phyloP scores from a whole-genome alignment of 2,113 vertebrate genomes.

The Marmota flaviventris region DNA sequence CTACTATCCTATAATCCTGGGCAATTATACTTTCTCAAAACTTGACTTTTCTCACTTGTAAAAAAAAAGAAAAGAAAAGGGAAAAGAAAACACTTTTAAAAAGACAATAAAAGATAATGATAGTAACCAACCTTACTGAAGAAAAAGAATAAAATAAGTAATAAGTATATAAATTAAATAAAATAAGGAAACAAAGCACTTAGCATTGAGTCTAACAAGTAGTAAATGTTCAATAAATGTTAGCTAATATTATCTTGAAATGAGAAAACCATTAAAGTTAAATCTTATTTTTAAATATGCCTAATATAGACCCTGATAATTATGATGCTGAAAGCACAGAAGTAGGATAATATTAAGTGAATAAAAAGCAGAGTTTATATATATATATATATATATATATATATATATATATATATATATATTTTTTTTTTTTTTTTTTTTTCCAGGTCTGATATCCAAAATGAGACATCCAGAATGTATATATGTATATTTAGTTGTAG shows the following conservation, averaged over 20 bases:
- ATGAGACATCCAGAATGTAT: too few species aligned
- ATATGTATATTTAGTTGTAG: too few species aligned
- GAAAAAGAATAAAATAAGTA: background rate
- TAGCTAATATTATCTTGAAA: background rate
- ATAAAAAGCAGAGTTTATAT: background rate
- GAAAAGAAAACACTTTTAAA: background rate
- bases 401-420: too few species aligned
- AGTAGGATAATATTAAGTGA: background rate
- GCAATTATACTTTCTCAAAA: background rate
- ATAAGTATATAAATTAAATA: background rate
- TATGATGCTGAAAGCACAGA: background rate
- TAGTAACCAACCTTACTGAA: background rate
- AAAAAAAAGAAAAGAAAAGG: background rate
- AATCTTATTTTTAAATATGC: background rate
- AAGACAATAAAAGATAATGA: background rate
- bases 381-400: too few species aligned
- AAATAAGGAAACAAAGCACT: background rate
- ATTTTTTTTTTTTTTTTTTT: too few species aligned
- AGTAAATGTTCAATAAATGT: background rate
- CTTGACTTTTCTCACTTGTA: background rate
- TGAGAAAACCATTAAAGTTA: background rate
- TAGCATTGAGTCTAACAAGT: background rate
- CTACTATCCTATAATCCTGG: background rate
- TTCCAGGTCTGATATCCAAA: too few species aligned
- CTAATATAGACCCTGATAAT: background rate